Conservation (phyloP, 92 coral and sea anemone species). For the Bergia puertoricense region DNA sequence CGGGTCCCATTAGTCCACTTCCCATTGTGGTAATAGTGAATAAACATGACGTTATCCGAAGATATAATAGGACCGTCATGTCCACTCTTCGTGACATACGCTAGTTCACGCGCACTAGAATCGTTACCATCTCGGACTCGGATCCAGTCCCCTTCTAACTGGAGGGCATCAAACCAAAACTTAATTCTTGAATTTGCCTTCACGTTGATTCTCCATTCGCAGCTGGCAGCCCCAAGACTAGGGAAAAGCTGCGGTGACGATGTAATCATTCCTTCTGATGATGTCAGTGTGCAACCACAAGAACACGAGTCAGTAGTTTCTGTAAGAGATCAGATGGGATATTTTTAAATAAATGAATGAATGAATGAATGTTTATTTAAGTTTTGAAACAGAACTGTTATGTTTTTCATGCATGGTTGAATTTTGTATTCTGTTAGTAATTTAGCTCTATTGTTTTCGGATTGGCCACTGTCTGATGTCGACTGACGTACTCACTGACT, state of each 20-base stretch:
- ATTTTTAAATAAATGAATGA: background rate
- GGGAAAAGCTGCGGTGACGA: constrained; percentile 83
- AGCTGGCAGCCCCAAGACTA: constrained; percentile 58
- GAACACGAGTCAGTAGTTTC: constrained; percentile 63
- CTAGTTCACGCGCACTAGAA: constrained; percentile 70
- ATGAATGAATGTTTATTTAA: background rate
- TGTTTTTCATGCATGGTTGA: no score
- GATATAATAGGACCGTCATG: constrained; percentile 58
- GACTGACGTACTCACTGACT: no score
- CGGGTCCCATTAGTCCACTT: constrained; percentile 77
- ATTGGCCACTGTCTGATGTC: no score
- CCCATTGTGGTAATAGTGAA: constrained; percentile 76
- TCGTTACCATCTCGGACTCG: constrained; percentile 82
- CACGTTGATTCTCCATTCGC: constrained; percentile 83
- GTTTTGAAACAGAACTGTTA: no score
- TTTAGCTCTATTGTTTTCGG: no score
- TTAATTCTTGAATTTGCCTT: constrained; percentile 58
- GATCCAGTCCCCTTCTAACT: constrained; percentile 79
- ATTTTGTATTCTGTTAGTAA: no score
- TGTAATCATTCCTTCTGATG: constrained; percentile 82
- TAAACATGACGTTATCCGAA: constrained; percentile 67
- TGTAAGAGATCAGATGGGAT: background rate
- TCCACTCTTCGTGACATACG: constrained; percentile 57
- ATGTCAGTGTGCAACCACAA: constrained; percentile 86
- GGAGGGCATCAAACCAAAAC: constrained; percentile 88